Base-by-base conservation (phyloP, 2,113 vertebrate species). In the Ivindomyrus marchei region DNA sequence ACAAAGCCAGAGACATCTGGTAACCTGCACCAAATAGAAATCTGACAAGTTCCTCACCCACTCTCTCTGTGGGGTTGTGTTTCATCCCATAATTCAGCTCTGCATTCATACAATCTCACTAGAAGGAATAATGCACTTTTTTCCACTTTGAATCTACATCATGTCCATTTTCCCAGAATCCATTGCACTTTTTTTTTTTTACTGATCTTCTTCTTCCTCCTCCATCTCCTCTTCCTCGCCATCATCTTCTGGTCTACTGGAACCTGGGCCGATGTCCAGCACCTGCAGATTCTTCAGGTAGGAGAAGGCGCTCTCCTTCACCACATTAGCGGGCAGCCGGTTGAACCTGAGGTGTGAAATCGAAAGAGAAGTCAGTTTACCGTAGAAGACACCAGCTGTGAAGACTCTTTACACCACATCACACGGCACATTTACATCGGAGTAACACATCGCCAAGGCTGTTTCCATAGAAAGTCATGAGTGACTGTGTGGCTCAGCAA, bases 271-370 rank as follows among this genome's bases (percentile, higher is more conserved):
- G 70, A 98, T 95, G 94, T 99, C 98, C 91, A 99, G 90, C 49
- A 98, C 97, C 92, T 98, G 97, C 88, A 99, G 95, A 89, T 98
- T 95, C 91, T 96, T 94, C 93, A 99, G 96, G 91, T 95, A 95
- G 91, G 97, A 94, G 91, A 99, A 98, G 46, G 95, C 96, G 46
- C 95, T 97, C 91, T 98, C 97, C 39, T 97, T 97, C 93, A 98
- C 95, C 0, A 97, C 94, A 91, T 95, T 95, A 92, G 96, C 95
- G 0, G 97, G 96, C 91, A 99, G 96, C 89, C 96, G 97, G 93
- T 99, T 99, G 93, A 96, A 98, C 94, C 98, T 99, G 92, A 13
- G 3, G 62, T 52, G 27, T 52, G 80, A 47, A 52, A 74, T 21
- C 77, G 15, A 88, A 39, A 74, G 47, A 31, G 24, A 5, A 50